phyloP scores from a whole-genome alignment of 2,113 vertebrate species.

The Zosterops borbonicus region DNA sequence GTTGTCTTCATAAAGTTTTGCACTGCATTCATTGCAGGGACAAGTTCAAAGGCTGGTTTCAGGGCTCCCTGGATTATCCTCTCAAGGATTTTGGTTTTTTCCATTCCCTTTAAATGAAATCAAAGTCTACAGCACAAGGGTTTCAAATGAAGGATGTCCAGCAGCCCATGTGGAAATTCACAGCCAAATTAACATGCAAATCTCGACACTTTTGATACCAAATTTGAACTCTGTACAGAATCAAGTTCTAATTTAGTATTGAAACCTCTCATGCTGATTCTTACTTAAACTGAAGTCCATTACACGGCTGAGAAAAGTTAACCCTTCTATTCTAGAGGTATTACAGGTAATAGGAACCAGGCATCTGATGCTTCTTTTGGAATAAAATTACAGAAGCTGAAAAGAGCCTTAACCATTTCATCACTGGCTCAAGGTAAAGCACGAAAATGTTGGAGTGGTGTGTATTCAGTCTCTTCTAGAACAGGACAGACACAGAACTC shows the following conservation, averaged over 20 bases:
- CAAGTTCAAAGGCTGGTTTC: neutral
- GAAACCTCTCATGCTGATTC: neutral
- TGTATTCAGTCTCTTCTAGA: neutral
- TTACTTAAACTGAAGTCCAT: neutral
- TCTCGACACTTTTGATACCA: neutral
- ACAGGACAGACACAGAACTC: neutral
- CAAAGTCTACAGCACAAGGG: neutral
- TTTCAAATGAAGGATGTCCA: slow-evolving; percentile 32
- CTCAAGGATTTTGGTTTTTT: neutral
- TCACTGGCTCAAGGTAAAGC: slow-evolving; percentile 14
- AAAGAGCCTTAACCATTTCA: slow-evolving; percentile 21
- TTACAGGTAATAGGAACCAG: neutral
- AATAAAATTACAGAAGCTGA: slow-evolving; percentile 16
- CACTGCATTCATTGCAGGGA: neutral
- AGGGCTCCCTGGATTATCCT: neutral
- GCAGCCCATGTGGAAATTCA: slow-evolving; percentile 9
- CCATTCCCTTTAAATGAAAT: neutral
- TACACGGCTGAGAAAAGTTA: neutral
- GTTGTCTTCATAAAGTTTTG: neutral
- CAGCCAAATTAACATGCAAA: slow-evolving; percentile 9
- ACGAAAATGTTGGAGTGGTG: neutral
- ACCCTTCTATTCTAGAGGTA: neutral
- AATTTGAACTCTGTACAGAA: neutral
- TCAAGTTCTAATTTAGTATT: slow-evolving; percentile 19
- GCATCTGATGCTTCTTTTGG: neutral